Evolutionary conservation across 2,797 vertebrate genomes (phyloP).

Genomic region (Gallinago nigripennis): DNA sequence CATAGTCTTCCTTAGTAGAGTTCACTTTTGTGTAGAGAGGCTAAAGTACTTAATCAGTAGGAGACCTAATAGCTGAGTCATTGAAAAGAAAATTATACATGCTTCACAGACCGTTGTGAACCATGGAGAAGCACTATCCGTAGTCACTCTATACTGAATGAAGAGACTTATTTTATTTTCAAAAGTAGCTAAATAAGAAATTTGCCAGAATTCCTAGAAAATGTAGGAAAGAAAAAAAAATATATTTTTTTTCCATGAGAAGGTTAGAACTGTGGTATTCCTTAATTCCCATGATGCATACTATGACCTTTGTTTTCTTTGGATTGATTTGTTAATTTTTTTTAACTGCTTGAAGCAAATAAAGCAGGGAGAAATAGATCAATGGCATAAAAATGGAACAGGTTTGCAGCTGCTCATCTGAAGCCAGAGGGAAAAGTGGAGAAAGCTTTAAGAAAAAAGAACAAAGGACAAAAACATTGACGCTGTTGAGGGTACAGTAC

Average conservation of each 20-base stretch:
- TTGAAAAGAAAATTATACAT: neutral
- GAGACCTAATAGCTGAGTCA: neutral
- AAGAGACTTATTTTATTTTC: neutral
- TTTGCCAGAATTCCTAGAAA: neutral
- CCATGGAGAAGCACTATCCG: neutral
- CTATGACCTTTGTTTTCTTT: neutral
- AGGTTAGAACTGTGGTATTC: neutral
- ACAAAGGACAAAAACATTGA: neutral
- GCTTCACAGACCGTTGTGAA: neutral
- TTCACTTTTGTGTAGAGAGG: neutral
- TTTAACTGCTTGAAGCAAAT: neutral
- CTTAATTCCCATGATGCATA: neutral
- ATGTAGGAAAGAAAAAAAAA: neutral
- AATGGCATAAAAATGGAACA: neutral
- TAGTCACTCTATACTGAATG: neutral
- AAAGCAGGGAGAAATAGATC: neutral
- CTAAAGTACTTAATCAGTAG: neutral
- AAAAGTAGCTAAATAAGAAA: neutral
- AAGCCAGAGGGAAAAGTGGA: neutral
- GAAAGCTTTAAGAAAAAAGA: neutral
- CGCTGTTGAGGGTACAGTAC: neutral
- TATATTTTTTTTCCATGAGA: neutral
- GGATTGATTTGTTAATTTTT: neutral
- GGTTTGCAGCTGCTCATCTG: neutral
- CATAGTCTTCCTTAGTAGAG: neutral